These are phyloP conservation scores for Poeciliopsis infans DNA, from an alignment of 2,797 vertebrate species.

Conservation along the genomic window DNA sequence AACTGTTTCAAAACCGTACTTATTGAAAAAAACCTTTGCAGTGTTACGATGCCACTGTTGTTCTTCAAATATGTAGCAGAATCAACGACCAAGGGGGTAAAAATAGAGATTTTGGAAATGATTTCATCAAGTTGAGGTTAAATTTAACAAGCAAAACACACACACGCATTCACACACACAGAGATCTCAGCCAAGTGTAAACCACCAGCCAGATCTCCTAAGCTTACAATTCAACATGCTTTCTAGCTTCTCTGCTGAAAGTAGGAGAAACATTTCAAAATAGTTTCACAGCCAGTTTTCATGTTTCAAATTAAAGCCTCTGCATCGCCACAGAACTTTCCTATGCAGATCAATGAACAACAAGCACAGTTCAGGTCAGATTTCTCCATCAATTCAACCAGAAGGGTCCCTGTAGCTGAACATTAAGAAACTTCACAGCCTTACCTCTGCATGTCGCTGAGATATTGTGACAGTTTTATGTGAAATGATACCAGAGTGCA, in stretches of 20 bases:
- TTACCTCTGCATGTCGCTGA: neutral
- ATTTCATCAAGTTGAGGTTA: neutral
- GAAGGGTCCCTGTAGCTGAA: neutral
- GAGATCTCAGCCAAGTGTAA: no score
- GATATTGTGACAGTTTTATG: neutral
- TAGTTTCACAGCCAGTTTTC: neutral
- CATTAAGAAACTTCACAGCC: neutral
- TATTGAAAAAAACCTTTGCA: no score
- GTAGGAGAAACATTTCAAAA: neutral
- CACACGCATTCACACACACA: neutral
- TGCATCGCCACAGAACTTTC: neutral
- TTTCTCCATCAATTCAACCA: neutral
- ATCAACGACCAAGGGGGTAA: neutral
- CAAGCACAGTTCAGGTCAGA: neutral
- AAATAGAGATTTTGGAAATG: neutral
- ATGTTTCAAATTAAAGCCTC: neutral
- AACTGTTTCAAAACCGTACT: no score
- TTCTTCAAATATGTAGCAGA: neutral
- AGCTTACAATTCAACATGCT: neutral
- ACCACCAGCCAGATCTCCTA: neutral
- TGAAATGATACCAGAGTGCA: neutral
- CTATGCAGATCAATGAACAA: neutral
- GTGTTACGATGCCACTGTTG: no score
- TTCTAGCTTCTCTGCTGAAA: neutral
- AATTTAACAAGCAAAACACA: neutral